phyloP scores from a whole-genome alignment of 2,888 invertebrate genomes.

The Cheilosia vulpina region DNA sequence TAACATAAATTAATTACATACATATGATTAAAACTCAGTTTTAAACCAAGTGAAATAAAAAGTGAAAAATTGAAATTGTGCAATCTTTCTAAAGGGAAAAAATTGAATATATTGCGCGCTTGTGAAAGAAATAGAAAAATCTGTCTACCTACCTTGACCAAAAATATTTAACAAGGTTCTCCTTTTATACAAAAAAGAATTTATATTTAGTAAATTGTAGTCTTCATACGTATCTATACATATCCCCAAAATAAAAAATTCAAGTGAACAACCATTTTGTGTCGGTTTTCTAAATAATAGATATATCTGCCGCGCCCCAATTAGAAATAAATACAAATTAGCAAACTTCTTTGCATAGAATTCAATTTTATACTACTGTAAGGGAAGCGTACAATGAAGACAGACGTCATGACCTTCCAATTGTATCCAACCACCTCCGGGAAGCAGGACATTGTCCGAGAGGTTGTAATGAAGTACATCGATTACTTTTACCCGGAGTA shows the following conservation, averaged over 20 bases:
- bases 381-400: conserved; percentile 79
- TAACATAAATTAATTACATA: conserved; percentile 12
- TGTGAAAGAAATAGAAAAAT: conserved; percentile 24
- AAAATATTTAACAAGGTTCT: conserved; percentile 5
- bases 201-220: not conserved
- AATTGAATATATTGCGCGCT: not conserved
- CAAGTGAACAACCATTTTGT: conserved; percentile 68
- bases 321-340: not conserved
- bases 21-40: not conserved
- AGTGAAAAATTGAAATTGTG: conserved; percentile 26
- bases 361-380: conserved; percentile 21
- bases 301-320: conserved; percentile 56
- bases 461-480: conserved; percentile 89
- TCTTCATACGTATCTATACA: not conserved
- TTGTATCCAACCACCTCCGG: conserved; percentile 86
- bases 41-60: not conserved
- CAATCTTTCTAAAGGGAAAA: conserved; percentile 4
- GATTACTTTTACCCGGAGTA: conserved; percentile 89
- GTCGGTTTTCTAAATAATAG: conserved; percentile 9
- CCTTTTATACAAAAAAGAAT: not conserved
- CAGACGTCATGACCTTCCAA: conserved; percentile 84
- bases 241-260: not conserved
- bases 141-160: not conserved
- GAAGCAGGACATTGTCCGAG: conserved; percentile 88
- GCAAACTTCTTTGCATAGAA: not conserved